Evolutionary conservation across 2,797 vertebrate species (phyloP).

Genomic region (Danionella dracula): DNA sequence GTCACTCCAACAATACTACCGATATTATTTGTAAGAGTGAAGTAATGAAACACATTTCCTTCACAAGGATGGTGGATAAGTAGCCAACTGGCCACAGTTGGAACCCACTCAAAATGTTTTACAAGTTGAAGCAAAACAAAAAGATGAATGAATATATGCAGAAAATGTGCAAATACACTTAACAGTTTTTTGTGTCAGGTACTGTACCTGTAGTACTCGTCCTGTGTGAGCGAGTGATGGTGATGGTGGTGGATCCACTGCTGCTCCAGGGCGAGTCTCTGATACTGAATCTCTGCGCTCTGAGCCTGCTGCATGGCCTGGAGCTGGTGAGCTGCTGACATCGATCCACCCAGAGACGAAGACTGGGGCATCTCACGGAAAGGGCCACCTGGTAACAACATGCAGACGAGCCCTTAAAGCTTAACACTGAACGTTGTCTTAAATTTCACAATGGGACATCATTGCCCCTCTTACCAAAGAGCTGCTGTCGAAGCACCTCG

Average conservation of each 20-base stretch:
- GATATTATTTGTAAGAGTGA: too few relatives aligned
- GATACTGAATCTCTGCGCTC: constrained; percentile 96
- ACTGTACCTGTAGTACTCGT: constrained; percentile 96
- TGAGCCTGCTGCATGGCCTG: constrained; percentile 99
- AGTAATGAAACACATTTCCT: too few relatives aligned
- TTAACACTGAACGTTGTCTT: not conserved
- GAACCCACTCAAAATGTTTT: too few relatives aligned
- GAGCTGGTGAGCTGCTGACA: constrained; percentile 96
- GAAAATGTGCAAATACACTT: too few relatives aligned
- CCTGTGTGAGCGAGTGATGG: constrained; percentile 93
- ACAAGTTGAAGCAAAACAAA: too few relatives aligned
- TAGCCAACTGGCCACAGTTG: too few relatives aligned
- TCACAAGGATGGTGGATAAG: too few relatives aligned
- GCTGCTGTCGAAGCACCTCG: constrained; percentile 97
- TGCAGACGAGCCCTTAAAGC: not conserved
- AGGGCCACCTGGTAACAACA: constrained; percentile 75
- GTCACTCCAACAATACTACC: too few relatives aligned
- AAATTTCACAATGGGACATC: constrained; percentile 53
- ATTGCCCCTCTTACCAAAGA: constrained; percentile 83
- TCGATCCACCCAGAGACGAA: constrained; percentile 87
- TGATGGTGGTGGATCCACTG: constrained; percentile 95
- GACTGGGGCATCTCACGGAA: constrained; percentile 93
- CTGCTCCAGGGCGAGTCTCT: constrained; percentile 98
- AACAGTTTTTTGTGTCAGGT: too few relatives aligned
- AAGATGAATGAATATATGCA: too few relatives aligned